Base-by-base conservation (phyloP, 2,797 vertebrate species). In the Thaleichthys pacificus region DNA sequence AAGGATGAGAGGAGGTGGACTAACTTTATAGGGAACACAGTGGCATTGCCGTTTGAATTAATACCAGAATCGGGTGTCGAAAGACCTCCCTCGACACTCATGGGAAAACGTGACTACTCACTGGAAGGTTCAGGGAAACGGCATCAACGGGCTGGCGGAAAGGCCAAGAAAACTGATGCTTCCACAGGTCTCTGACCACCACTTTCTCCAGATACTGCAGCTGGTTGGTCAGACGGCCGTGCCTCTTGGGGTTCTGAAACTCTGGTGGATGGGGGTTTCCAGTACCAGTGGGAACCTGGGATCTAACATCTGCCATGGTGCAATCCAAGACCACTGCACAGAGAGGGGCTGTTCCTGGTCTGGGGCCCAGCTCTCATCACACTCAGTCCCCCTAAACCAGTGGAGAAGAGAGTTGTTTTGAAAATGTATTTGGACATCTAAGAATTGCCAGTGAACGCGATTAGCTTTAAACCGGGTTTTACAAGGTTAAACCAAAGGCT, bases 121-220 rank as follows among this genome's bases (percentile, higher is more conserved):
- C 97, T 67, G 97, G 97, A 72, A 98, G 90, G 72, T 90, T 86
- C 61, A 99, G 89, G 4, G 88, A 89, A 75, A 92, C 94, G 15
- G 96, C 96, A 84, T 99, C 96, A 28, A 99, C 97, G 30, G 97
- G 97, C 65, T 94, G 90, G 4, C 92, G 95, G 86, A 99, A 99
- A 0, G 97, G 97, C 97, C 97, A 98, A 0, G 97, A 96, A 62
- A 96, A 95, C 5, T 92, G 89, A 85, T 99, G 96, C 65, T 73
- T 92, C 96, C 95, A 98, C 68, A 99, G 68, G 15, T 92, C 90
- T 91, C 93, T 95, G 77, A 98, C 78, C 56, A 96, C 95, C 73
- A 95, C 92, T 71, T 88, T 96, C 70, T 96, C 93, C 76, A 99
- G 88, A 86, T 95, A 98, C 73, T 95, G 95, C 9, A 99, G 93